Conservation (phyloP, 1,140 invertebrate genomes). For the Musca vetustissima region DNA sequence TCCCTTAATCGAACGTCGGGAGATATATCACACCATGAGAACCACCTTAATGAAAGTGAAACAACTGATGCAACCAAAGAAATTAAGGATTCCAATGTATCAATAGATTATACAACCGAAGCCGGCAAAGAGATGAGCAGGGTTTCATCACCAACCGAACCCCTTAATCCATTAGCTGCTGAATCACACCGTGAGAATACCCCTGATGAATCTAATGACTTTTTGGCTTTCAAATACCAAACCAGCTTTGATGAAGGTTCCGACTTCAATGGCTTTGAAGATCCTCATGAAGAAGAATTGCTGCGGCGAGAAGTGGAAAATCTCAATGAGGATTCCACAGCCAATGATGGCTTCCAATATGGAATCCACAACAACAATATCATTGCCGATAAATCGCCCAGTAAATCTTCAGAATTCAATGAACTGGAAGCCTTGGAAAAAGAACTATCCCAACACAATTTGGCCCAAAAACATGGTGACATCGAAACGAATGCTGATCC, state of each 20-base stretch:
- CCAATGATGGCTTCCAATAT: conserved; percentile 5
- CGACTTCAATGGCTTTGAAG: conserved; percentile 16
- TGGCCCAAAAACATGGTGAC: neutral
- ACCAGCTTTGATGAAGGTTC: conserved; percentile 9
- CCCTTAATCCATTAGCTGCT: too few relatives aligned
- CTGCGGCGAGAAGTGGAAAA: conserved; percentile 3
- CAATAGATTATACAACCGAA: too few relatives aligned
- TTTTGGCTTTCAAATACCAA: conserved; percentile 10
- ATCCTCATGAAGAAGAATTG: neutral
- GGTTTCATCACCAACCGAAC: too few relatives aligned
- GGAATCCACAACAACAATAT: neutral
- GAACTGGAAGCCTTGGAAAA: conserved; percentile 45
- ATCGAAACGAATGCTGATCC: neutral
- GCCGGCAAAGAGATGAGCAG: too few relatives aligned
- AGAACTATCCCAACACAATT: conserved; percentile 40
- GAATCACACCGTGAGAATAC: too few relatives aligned
- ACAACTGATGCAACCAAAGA: too few relatives aligned
- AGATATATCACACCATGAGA: too few relatives aligned
- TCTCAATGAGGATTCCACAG: conserved; percentile 8
- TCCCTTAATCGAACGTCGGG: too few relatives aligned
- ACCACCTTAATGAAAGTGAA: too few relatives aligned
- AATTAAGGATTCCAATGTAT: too few relatives aligned
- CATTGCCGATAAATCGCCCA: conserved; percentile 20
- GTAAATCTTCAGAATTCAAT: conserved; percentile 38
- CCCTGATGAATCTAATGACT: neutral